Base-by-base conservation (phyloP, 2,113 vertebrate genomes). In the Amia ocellicauda region DNA sequence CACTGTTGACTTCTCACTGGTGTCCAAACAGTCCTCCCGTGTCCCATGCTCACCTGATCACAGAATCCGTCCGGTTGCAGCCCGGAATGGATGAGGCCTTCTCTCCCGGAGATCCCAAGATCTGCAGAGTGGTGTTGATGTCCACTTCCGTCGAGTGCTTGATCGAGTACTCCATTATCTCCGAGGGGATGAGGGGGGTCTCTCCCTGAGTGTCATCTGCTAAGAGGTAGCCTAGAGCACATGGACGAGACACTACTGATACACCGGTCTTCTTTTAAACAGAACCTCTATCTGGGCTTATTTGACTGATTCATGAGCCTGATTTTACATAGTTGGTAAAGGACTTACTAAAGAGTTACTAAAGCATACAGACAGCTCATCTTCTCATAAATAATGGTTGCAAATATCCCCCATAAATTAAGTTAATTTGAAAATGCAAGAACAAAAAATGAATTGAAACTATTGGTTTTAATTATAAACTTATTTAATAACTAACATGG, bases 131-230 rank as follows among this genome's bases (percentile, higher is more conserved):
- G 58, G 93, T 97, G 87, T 98, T 98, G 84, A 98, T 98, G 83
- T 98, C 97, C 79, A 99, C 96, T 75, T 98, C 95, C 69, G 93
- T 86, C 57, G 97, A 93, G 86, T 97, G 94, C 80, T 95, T 97
- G 83, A 98, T 98, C 76, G 97, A 99, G 81, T 95, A 97, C 85
- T 96, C 95, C 97, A 99, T 98, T 83, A 99, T 91, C 88, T 98
- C 97, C 28, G 93, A 89, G 82, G 97, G 97, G 88, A 99, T 98
- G 84, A 98, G 70, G 3, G 95, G 95, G 67, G 96, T 98, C 88
- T 99, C 96, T 68, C 97, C 94, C 92, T 98, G 96, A 89, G 93
- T 92, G 86, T 98, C 97, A 83, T 99, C 94, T 83, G 96, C 95
- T 81, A 98, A 91, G 83, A 99, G 88, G 88, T 98, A 97, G 80